Evolutionary conservation across 1,140 invertebrate species (phyloP).

Genomic region (Ylistrum balloti): DNA sequence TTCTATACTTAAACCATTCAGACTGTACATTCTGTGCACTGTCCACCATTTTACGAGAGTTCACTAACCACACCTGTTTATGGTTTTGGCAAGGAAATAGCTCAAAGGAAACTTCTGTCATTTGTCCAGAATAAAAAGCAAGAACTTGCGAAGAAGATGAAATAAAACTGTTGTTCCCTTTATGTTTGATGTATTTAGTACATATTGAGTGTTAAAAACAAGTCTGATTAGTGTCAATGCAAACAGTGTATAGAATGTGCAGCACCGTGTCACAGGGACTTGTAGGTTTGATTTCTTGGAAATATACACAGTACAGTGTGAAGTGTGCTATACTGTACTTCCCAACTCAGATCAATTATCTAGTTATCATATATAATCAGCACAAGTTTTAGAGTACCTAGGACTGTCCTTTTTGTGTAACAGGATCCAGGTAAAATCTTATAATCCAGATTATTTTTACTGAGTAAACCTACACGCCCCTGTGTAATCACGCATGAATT

Average conservation of each 20-base stretch:
- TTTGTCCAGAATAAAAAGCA: too few species aligned
- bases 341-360: not conserved
- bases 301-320: not conserved
- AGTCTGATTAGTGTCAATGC: not conserved
- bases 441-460: not conserved
- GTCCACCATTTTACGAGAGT: not conserved
- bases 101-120: too few species aligned
- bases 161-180: too few species aligned
- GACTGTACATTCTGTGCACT: not conserved
- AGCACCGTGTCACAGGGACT: slow-evolving; percentile 5
- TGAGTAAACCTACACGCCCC: not conserved
- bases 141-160: too few species aligned
- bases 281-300: not conserved
- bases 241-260: not conserved
- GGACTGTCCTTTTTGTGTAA: not conserved
- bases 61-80: too few species aligned
- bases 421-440: not conserved
- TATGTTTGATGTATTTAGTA: too few species aligned
- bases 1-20: slow-evolving; percentile 33
- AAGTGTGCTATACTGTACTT: not conserved
- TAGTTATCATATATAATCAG: not conserved
- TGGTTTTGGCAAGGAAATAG: too few species aligned
- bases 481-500: not conserved
- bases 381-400: too few species aligned
- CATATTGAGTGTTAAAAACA: too few species aligned